Percentiles rank a stretch among this genome's conserved stretches.
Conservation (phyloP, 2,888 invertebrate genomes). For the Halictus ligatus region DNA sequence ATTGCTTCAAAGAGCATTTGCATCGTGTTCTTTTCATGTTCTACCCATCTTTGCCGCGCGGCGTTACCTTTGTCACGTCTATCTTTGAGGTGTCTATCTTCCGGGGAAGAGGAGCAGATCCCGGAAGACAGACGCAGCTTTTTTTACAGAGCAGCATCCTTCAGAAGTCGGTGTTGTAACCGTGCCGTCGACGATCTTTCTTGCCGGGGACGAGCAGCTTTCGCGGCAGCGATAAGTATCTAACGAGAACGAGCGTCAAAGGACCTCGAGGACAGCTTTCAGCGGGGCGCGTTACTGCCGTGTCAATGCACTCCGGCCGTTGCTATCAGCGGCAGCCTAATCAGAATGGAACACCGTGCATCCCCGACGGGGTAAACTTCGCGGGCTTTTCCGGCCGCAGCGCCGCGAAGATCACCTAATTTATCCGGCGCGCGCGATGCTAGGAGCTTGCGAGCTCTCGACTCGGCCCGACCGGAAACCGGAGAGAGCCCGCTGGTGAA, state of each 20-base stretch:
- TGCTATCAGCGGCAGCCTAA: conserved; percentile 8
- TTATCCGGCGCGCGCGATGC: too few species aligned
- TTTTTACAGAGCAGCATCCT: background rate
- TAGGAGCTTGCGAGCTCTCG: background rate
- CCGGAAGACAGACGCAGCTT: conserved; percentile 49
- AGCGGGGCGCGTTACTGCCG: conserved; percentile 15
- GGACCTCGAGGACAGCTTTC: conserved; percentile 47
- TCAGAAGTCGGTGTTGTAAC: conserved; percentile 36
- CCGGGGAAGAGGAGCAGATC: conserved; percentile 49
- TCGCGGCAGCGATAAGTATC: conserved; percentile 57
- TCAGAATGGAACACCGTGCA: conserved; percentile 18
- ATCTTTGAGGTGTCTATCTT: conserved; percentile 52
- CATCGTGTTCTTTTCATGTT: background rate
- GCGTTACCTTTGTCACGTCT: conserved; percentile 53
- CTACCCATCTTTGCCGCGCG: background rate
- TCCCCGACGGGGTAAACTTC: conserved; percentile 17
- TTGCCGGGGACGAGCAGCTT: background rate
- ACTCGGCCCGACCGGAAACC: background rate
- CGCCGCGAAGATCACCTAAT: conserved; percentile 7
- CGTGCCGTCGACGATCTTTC: background rate
- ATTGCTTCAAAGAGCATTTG: background rate
- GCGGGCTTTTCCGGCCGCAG: background rate
- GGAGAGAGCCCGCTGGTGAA: conserved; percentile 23
- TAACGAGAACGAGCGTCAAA: conserved; percentile 64
- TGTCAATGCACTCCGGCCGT: conserved; percentile 24